A percentile compares a stretch with the other conserved stretches of the same genome.
phyloP scores from a whole-genome alignment of 2,888 invertebrate species.

The Fissipunctia ypsillon region DNA sequence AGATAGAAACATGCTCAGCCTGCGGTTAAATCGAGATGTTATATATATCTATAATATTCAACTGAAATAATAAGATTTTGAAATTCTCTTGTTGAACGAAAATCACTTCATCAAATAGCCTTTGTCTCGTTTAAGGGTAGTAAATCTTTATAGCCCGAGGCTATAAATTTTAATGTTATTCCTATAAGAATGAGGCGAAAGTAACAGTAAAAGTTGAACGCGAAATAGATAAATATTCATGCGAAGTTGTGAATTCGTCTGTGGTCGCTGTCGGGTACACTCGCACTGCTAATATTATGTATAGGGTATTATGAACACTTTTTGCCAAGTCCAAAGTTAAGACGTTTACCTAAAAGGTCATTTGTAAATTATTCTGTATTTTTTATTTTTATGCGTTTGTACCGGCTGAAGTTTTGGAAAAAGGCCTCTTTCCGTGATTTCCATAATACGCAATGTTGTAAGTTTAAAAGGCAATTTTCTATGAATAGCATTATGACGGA shows the following conservation, averaged over 20 bases:
- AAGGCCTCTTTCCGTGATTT: slow-evolving; percentile 1
- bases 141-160: slow-evolving; percentile 46
- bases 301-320: slow-evolving; percentile 2
- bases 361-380: slow-evolving; percentile 14
- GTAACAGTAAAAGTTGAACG: slow-evolving; percentile 52
- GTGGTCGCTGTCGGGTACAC: slow-evolving; percentile 31
- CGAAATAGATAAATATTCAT: slow-evolving; percentile 70
- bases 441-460: slow-evolving; percentile 10
- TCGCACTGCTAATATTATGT: slow-evolving; percentile 21
- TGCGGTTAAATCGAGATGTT: not conserved
- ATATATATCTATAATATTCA: not conserved
- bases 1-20: not conserved
- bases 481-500: slow-evolving; percentile 11
- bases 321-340: slow-evolving; percentile 22
- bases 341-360: slow-evolving; percentile 27
- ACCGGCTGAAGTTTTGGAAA: not conserved
- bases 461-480: slow-evolving; percentile 10
- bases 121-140: slow-evolving; percentile 24
- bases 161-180: slow-evolving; percentile 64
- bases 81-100: slow-evolving; percentile 16
- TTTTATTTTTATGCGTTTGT: not conserved
- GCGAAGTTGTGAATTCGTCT: slow-evolving; percentile 45
- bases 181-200: slow-evolving; percentile 49
- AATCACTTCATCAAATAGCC: slow-evolving; percentile 6
- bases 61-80: slow-evolving; percentile 27